Evolutionary conservation across 92 coral and sea anemone species (phyloP), one percentile per base, ranked within the genome.

Genomic region (Paragorgia papillata): DNA sequence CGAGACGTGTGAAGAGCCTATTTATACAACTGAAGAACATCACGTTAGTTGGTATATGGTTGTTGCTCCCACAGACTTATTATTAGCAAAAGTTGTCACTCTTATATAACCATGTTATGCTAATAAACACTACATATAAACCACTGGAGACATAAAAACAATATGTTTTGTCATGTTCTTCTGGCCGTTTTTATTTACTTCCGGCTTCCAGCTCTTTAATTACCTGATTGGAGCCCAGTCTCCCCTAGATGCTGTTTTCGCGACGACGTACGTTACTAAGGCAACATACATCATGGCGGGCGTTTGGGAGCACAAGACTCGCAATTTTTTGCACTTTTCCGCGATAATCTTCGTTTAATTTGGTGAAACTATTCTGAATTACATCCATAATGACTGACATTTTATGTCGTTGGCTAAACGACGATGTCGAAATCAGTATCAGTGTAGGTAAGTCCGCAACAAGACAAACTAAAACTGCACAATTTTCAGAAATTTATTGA

Each of bases 381-480:
- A 49, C 43, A 25, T 28, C 43, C 71, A 82, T 62, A 43, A 94
- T 94, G 98, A 94, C 98, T 50, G 98, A 94, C 31, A 94, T 94
- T 57, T 30, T 94, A 54, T 94, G 98, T 59, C 95, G 98, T 35
- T 94, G 98, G 98, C 85, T 94, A 27, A 94, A 94, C 57, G 98
- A 94, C 25, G 98, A 94, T 59, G 97, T 94, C 20, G 79, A 75
- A 24, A 85, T 94, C 50, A 88, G 97, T 71, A 85, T 86, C n/a
- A 59, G 79, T 63, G 73, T 94, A 44, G 98, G 98, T 94, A 80
- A 82, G 96, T 62, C 61, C 9, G 2, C 53, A 7, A 1, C 53
- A 46, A 46, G 9, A 62, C 34, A 26, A n/a, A n/a, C n/a, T n/a
- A n/a, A n/a, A n/a, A n/a, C n/a, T n/a, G n/a, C n/a, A n/a, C n/a